phyloP scores from a whole-genome alignment of 2,797 vertebrate species.

The Nyctibius grandis region DNA sequence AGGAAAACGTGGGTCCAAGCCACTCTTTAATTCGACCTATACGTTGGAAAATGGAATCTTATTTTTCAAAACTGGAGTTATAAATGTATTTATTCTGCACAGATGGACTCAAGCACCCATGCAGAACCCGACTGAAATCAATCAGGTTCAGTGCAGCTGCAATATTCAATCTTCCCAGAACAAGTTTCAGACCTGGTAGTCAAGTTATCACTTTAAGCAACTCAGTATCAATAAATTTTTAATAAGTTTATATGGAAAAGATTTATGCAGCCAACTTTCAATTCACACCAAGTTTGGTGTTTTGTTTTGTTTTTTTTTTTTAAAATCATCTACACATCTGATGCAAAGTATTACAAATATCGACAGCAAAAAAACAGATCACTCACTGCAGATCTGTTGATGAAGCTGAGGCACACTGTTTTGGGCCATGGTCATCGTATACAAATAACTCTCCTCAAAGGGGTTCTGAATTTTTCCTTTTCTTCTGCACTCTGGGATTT shows the following conservation, averaged over 20 bases:
- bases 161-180: not conserved
- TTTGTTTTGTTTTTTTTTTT: no score
- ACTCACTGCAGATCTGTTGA: no score
- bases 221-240: not conserved
- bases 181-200: not conserved
- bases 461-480: not conserved
- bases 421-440: no score
- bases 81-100: not conserved
- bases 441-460: not conserved
- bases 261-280: not conserved
- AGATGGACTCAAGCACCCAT: not conserved
- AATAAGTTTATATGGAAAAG: not conserved
- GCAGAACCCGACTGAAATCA: not conserved
- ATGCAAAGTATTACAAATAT: not conserved
- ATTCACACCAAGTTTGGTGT: not conserved
- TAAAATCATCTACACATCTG: not conserved
- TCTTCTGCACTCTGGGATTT: not conserved
- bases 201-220: not conserved
- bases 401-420: not conserved
- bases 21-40: not conserved
- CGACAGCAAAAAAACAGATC: not conserved
- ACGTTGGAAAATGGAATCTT: not conserved
- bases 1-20: not conserved
- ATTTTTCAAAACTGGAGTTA: not conserved
- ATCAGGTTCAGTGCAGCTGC: not conserved